Percentiles rank a stretch among this genome's conserved stretches.
Conservation (phyloP, 2,113 vertebrate species). For the Dascyllus trimaculatus region DNA sequence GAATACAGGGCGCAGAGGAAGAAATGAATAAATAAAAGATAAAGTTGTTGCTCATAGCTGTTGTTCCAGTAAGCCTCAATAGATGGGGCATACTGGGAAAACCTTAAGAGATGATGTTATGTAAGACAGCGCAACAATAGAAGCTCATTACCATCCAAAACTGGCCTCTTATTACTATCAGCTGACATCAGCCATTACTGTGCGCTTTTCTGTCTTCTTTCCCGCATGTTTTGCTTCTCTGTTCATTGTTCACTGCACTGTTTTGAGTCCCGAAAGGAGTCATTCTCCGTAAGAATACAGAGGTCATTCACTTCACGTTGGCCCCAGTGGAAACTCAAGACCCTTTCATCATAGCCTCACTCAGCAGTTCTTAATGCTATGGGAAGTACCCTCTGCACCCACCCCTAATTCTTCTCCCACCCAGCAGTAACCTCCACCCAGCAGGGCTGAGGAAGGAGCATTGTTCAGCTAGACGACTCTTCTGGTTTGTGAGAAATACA, state of each 20-base stretch:
- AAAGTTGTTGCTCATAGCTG: not conserved
- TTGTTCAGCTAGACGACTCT: slow-evolving; percentile 38
- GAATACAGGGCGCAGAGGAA: not conserved
- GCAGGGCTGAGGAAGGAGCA: slow-evolving; percentile 23
- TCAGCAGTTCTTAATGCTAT: slow-evolving; percentile 60
- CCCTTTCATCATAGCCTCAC: slow-evolving; percentile 60
- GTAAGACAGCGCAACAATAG: slow-evolving; percentile 9
- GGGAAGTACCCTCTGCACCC: slow-evolving; percentile 56
- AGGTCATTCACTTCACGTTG: slow-evolving; percentile 51
- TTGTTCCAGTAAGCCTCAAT: not conserved
- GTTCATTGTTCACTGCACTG: slow-evolving; percentile 37
- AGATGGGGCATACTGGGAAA: slow-evolving; percentile 14
- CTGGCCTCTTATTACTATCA: slow-evolving; percentile 41
- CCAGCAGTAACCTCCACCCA: slow-evolving; percentile 40
- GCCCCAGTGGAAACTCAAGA: slow-evolving; percentile 44
- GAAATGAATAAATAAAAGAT: not conserved
- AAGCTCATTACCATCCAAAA: slow-evolving; percentile 26
- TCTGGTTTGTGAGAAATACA: not conserved
- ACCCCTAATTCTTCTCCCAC: slow-evolving; percentile 33
- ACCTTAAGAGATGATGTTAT: not conserved
- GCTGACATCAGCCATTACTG: slow-evolving; percentile 26
- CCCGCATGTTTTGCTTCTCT: slow-evolving; percentile 10
- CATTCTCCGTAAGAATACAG: slow-evolving; percentile 43
- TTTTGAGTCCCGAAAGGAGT: slow-evolving; percentile 32
- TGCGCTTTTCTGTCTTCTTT: not conserved